Evolutionary conservation across 2,113 vertebrate genomes (phyloP), one percentile per base, ranked within the genome.

Genomic region (Lutjanus erythropterus): DNA sequence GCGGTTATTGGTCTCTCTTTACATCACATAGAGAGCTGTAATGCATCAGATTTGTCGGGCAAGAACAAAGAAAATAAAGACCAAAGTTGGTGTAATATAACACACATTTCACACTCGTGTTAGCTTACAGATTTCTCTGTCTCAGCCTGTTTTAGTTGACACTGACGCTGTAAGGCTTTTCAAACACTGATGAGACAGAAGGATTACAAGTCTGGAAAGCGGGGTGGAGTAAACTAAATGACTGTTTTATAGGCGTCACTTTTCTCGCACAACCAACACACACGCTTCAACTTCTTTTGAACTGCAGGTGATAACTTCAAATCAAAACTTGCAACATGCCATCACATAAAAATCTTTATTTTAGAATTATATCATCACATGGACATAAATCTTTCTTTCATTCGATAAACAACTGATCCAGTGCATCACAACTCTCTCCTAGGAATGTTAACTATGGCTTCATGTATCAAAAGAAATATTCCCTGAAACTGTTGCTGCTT

Each of bases 121-220:
- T 18, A 44, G 9, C 12, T 75, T 31, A 9, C 8, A 8, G 9
- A 1, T 52, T 39, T 35, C 29, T 86, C 31, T 61, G 61, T 62
- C 53, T 75, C 39, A 7, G 83, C 67, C 61, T 78, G 42, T 44
- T 29, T 39, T 31, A 27, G 49, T 62, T 76, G 75, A 76, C 42
- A 25, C 55, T 41, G 52, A 46, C 39, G 47, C 78, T 5, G 39
- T 88, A 52, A 90, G 82, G 77, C 68, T 73, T 41, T 87, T 91
- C 66, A 79, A 88, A 84, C 81, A 11, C 60, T 46, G 67, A 91
- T 87, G 78, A 89, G 80, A 91, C 78, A 16, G 84, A 33, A 58
- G 79, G 78, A 93, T 93, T 90, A 92, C 55, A 71, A 62, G 87
- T 88, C 88, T 90, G 86, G 89, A 91, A 89, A 79, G 86, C n/a